phyloP scores from a whole-genome alignment of 2,888 invertebrate species.

The Drosophila suboccidentalis region DNA sequence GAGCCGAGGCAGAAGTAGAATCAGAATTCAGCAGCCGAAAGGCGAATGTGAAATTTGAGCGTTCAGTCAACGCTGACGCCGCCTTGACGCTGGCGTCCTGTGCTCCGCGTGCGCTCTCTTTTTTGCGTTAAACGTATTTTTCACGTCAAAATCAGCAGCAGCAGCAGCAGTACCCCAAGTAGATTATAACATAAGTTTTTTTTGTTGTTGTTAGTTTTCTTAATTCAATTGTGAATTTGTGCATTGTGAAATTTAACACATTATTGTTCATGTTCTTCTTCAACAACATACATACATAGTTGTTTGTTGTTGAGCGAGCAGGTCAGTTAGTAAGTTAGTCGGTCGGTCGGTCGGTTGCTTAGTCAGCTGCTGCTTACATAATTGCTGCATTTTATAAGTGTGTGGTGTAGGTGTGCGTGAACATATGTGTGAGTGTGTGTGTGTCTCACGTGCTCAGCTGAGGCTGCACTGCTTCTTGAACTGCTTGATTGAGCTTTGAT shows the following conservation, averaged over 20 bases:
- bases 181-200: neutral
- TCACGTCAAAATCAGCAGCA: neutral
- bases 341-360: conserved; percentile 23
- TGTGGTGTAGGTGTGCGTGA: neutral
- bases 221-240: conserved; percentile 13
- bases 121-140: conserved; percentile 1
- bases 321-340: conserved; percentile 10
- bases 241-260: conserved; percentile 15
- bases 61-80: conserved; percentile 52
- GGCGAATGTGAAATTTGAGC: conserved; percentile 33
- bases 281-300: neutral
- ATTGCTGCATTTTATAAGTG: conserved; percentile 39
- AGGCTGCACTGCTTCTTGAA: conserved; percentile 11
- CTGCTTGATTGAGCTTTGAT: conserved; percentile 17
- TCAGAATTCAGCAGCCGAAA: conserved; percentile 2
- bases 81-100: conserved; percentile 50
- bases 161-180: neutral
- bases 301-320: conserved; percentile 9
- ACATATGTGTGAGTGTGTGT: conserved; percentile 6
- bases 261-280: neutral
- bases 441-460: conserved; percentile 20
- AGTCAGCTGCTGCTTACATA: conserved; percentile 54
- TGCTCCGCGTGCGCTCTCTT: conserved; percentile 24
- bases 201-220: neutral
- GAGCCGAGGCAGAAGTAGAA: conserved; percentile 12